Percentiles rank a stretch among this genome's conserved stretches.
Evolutionary conservation across 2,113 vertebrate genomes (phyloP).

Genomic region (Cochlearius cochlearius): DNA sequence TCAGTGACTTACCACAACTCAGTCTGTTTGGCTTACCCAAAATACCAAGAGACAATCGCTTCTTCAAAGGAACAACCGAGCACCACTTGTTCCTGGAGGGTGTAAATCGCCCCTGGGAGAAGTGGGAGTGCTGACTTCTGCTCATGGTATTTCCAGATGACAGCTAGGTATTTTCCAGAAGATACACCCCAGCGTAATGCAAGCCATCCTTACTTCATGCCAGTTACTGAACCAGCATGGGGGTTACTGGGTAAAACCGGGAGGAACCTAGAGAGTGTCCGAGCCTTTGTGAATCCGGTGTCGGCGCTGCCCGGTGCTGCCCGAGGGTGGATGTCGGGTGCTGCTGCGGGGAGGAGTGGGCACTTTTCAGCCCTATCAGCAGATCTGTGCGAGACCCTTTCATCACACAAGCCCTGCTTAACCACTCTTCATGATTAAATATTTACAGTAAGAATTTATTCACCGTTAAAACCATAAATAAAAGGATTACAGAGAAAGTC

Average conservation of each 20-base stretch:
- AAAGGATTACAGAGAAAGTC: not conserved
- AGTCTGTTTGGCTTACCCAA: not conserved
- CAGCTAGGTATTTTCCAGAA: not conserved
- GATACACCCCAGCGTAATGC: not conserved
- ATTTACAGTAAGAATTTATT: not conserved
- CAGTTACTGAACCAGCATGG: not conserved
- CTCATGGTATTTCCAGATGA: not conserved
- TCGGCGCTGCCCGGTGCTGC: rapidly evolving
- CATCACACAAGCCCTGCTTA: not conserved
- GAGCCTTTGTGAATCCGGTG: rapidly evolving
- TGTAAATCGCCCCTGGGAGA: not conserved
- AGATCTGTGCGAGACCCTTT: not conserved
- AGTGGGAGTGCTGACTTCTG: not conserved
- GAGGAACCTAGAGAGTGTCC: not conserved
- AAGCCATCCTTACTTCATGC: not conserved
- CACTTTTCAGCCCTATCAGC: not conserved
- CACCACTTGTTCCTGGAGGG: rapidly evolving
- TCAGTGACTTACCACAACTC: not conserved
- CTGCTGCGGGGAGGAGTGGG: not conserved
- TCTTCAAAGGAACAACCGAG: not conserved
- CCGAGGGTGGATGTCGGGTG: not conserved
- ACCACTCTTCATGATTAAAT: not conserved
- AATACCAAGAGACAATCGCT: not conserved
- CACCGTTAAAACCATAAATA: not conserved
- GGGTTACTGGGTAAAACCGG: not conserved